Base-by-base conservation (phyloP, 2,113 vertebrate species). In the Scomber colias region DNA sequence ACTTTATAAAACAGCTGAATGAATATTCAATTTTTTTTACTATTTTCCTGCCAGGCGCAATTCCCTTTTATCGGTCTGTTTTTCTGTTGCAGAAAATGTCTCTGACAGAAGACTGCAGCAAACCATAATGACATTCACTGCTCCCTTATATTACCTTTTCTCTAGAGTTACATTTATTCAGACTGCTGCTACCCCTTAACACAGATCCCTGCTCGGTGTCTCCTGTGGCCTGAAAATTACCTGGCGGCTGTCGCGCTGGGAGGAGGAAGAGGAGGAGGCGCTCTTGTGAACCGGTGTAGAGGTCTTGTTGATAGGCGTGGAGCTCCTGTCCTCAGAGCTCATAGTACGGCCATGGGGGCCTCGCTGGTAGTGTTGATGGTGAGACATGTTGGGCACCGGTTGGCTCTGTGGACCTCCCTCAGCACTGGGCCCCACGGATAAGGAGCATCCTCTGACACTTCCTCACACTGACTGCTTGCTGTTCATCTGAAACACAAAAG, bases 241-340 rank as follows among this genome's bases (percentile, higher is more conserved):
- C 97, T 99, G 98, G 80, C 97, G 96, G 90, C 96, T 97, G 83
- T 99, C 98, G 50, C 97, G 96, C 87, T 99, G 98, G 78, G 97
- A 98, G 0, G 97, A 97, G 0, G 95, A 95, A 1, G 97, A 97
- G 14, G 96, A 97, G 48, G 97, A 99, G 90, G 95, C 95, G 94
- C 96, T 99, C 96, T 97, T 97, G 74, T 99, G 97, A 64, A 97
- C 96, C 4, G 97, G 97, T 24, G 97, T 98, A 82, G 97, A 93
- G 19, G 84, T 95, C 93, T 96, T 99, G 92, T 97, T 97, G 92
- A 95, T 93, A 67, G 96, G 96, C 61, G 94, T 96, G 86, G 92
- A 59, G 86, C 89, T 94, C 93, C 97, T 97, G 89, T 99, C 98
- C 85, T 99, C 98, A 14, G 97, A 95, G 95, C 96, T 99, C 96